Evolutionary conservation across 2,888 invertebrate genomes (phyloP).

Genomic region (Criorhina ranunculi): DNA sequence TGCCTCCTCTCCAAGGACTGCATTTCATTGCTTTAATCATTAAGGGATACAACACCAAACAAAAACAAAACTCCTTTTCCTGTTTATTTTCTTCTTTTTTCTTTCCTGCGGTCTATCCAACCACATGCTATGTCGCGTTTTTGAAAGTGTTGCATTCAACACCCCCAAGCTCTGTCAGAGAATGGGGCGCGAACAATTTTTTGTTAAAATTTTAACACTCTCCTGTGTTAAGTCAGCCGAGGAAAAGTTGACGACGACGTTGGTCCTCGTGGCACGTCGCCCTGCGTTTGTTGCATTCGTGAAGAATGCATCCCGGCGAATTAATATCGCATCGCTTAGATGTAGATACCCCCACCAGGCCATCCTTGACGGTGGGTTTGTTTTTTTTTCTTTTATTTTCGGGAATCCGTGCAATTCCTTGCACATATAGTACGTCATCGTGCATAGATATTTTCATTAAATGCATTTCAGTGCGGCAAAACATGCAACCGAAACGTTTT

Average conservation of each 20-base stretch:
- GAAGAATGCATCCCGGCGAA: slow-evolving; percentile 71
- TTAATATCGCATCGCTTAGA: slow-evolving; percentile 75
- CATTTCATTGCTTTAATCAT: slow-evolving; percentile 63
- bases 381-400: slow-evolving; percentile 69
- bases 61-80: slow-evolving; percentile 14
- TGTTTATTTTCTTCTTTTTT: too few species aligned
- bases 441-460: slow-evolving; percentile 73
- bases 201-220: slow-evolving; percentile 67
- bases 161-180: slow-evolving; percentile 34
- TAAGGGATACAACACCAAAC: slow-evolving; percentile 43
- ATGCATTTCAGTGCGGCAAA: slow-evolving; percentile 74
- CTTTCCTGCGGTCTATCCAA: slow-evolving; percentile 45
- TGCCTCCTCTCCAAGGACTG: slow-evolving; percentile 30
- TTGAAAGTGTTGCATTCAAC: slow-evolving; percentile 75
- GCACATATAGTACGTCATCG: slow-evolving; percentile 63
- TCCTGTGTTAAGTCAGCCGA: slow-evolving; percentile 72
- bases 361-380: slow-evolving; percentile 39
- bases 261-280: slow-evolving; percentile 1
- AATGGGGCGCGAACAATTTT: slow-evolving; percentile 35
- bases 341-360: slow-evolving; percentile 30
- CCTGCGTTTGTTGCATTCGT: slow-evolving; percentile 62
- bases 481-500: slow-evolving; percentile 71
- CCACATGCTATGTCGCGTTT: slow-evolving; percentile 71
- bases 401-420: slow-evolving; percentile 69
- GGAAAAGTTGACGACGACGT: slow-evolving; percentile 65